Conservation (phyloP, 1,140 invertebrate genomes). For the Brevipalpus yothersi region DNA sequence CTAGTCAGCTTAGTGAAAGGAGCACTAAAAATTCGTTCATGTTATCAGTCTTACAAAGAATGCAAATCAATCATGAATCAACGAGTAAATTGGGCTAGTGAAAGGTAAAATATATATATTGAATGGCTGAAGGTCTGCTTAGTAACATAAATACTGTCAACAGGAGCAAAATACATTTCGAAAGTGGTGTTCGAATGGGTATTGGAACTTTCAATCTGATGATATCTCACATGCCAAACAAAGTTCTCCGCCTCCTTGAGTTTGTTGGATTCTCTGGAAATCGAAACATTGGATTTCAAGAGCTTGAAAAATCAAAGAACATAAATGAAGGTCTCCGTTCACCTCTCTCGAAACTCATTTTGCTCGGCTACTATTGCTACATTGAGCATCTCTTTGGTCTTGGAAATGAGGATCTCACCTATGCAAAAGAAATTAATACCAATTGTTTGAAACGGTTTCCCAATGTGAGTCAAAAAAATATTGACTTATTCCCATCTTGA, state of each 20-base stretch:
- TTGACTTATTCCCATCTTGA: background rate
- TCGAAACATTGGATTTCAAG: slow-evolving; percentile 46
- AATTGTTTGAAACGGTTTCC: slow-evolving; percentile 19
- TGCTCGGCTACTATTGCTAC: slow-evolving; percentile 62
- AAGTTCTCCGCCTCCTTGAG: slow-evolving; percentile 63
- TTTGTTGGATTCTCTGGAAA: slow-evolving; percentile 86
- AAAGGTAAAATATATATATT: background rate
- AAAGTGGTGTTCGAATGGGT: slow-evolving; percentile 74
- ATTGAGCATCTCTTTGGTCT: slow-evolving; percentile 49
- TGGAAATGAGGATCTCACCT: slow-evolving; percentile 44
- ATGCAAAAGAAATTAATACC: slow-evolving; percentile 42
- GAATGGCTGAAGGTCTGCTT: background rate
- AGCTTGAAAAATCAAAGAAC: slow-evolving; percentile 41
- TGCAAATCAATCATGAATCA: background rate
- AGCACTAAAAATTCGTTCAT: slow-evolving; percentile 70
- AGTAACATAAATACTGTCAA: slow-evolving; percentile 3
- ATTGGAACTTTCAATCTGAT: slow-evolving; percentile 74
- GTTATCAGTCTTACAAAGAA: slow-evolving; percentile 79
- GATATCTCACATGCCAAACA: slow-evolving; percentile 50
- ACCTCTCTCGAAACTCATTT: slow-evolving; percentile 51
- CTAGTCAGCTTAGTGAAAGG: slow-evolving; percentile 77
- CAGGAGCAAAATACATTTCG: slow-evolving; percentile 43
- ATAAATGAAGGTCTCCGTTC: slow-evolving; percentile 45
- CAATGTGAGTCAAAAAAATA: slow-evolving; percentile 20
- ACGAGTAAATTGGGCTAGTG: background rate